Evolutionary conservation across 2,888 invertebrate species (phyloP).

Genomic region (Microplitis deprimator): DNA sequence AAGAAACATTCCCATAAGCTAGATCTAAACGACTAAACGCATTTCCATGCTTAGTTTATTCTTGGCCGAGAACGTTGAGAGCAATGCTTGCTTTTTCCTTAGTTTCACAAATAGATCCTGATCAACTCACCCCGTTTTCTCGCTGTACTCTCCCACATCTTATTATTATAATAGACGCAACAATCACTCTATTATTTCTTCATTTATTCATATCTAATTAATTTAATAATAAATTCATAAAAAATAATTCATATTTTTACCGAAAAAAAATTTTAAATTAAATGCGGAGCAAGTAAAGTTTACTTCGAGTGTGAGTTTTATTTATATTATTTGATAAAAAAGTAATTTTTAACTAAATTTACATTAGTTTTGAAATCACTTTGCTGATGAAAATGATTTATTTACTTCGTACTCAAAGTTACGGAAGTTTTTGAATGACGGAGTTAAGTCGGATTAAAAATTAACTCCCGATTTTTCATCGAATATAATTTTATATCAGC

Average conservation of each 20-base stretch:
- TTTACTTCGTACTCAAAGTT: no score
- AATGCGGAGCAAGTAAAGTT: neutral
- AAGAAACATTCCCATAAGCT: constrained; percentile 37
- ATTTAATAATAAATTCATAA: neutral
- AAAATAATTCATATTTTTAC: constrained; percentile 36
- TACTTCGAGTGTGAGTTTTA: no score
- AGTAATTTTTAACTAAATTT: no score
- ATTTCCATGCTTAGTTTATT: constrained; percentile 47
- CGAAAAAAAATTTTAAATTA: constrained; percentile 23
- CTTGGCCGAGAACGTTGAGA: constrained; percentile 46
- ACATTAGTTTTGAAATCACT: no score
- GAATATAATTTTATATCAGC: no score
- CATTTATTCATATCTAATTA: neutral
- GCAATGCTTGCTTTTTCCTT: constrained; percentile 51
- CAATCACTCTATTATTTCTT: constrained; percentile 13
- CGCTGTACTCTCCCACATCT: constrained; percentile 5
- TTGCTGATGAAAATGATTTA: no score
- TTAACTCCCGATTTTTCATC: no score
- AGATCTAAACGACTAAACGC: constrained; percentile 32
- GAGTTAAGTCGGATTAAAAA: no score
- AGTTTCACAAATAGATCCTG: constrained; percentile 54
- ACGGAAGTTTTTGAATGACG: no score
- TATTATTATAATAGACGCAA: constrained; percentile 6
- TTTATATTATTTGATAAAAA: no score
- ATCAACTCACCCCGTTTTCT: constrained; percentile 39